Conservation (phyloP, 1,140 invertebrate genomes). For the Carposina sasakii region DNA sequence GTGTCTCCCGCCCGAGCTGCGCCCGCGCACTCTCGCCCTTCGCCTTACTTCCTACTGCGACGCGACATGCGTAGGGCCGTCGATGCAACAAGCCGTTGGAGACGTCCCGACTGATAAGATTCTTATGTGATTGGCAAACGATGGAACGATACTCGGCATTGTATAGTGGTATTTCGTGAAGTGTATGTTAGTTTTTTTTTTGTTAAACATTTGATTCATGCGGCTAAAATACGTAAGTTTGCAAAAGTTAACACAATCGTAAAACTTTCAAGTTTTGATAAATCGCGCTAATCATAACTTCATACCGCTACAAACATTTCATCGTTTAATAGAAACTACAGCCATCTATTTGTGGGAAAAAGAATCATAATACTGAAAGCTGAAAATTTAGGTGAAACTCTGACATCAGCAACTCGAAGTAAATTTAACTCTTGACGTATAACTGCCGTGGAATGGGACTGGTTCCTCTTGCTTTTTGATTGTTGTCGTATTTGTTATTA, state of each 20-base stretch:
- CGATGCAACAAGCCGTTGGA: not conserved
- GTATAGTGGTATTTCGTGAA: too few relatives aligned
- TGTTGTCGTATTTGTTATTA: slow-evolving; percentile 32
- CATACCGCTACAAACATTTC: too few relatives aligned
- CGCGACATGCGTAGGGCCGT: not conserved
- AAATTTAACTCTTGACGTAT: slow-evolving; percentile 68
- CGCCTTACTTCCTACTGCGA: slow-evolving; percentile 13
- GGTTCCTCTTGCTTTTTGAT: slow-evolving; percentile 37
- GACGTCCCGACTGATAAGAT: not conserved
- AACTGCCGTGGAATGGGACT: slow-evolving; percentile 42
- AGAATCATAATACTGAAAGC: slow-evolving; percentile 46
- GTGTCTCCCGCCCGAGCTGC: slow-evolving; percentile 38
- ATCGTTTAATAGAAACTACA: slow-evolving; percentile 44
- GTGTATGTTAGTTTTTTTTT: too few relatives aligned
- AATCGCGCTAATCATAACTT: too few relatives aligned
- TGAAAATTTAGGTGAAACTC: slow-evolving; percentile 69
- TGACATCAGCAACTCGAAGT: slow-evolving; percentile 65
- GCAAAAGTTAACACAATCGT: too few relatives aligned
- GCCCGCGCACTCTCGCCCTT: slow-evolving; percentile 2
- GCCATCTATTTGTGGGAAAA: slow-evolving; percentile 59
- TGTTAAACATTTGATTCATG: too few relatives aligned
- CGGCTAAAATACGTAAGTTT: too few relatives aligned
- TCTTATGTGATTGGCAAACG: not conserved
- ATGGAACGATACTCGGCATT: too few relatives aligned
- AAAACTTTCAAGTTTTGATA: too few relatives aligned